Evolutionary conservation across 2,113 vertebrate genomes (phyloP).

Genomic region (Xiphias gladius): DNA sequence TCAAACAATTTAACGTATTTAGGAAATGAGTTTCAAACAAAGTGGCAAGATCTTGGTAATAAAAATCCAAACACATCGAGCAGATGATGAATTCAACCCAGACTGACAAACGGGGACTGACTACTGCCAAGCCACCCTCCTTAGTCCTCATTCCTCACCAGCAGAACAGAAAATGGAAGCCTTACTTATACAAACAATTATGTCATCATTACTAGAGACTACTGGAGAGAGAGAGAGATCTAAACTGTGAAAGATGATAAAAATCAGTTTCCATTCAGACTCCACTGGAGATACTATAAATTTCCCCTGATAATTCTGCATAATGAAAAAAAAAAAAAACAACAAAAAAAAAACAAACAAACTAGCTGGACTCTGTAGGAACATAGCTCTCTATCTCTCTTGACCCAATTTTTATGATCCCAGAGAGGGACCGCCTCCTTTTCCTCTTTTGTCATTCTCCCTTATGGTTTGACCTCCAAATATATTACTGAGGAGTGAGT

Average conservation of each 20-base stretch:
- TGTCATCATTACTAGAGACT: constrained; percentile 50
- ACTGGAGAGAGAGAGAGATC: constrained; percentile 16
- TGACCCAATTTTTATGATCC: constrained; percentile 68
- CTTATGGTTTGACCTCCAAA: constrained; percentile 60
- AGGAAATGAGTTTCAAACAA: constrained; percentile 68
- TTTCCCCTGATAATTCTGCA: constrained; percentile 53
- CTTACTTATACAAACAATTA: constrained; percentile 56
- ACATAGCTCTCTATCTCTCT: constrained; percentile 53
- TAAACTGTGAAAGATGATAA: constrained; percentile 31
- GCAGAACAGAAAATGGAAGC: constrained; percentile 40
- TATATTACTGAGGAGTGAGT: constrained; percentile 30
- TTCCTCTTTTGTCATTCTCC: constrained; percentile 44
- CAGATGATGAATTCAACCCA: constrained; percentile 41
- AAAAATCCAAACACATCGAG: constrained; percentile 43
- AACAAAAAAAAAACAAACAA: constrained; percentile 13
- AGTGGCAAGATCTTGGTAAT: constrained; percentile 49
- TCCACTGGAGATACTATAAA: constrained; percentile 37
- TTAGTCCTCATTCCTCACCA: constrained; percentile 25
- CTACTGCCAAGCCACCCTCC: constrained; percentile 20
- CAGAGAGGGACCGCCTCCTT: constrained; percentile 53
- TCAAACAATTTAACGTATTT: constrained; percentile 66
- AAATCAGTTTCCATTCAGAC: constrained; percentile 52
- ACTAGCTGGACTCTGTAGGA: constrained; percentile 34
- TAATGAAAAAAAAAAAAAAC: constrained; percentile 8
- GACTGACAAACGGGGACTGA: constrained; percentile 13